Conservation (phyloP, 2,113 vertebrate species). For the Bucco capensis region DNA sequence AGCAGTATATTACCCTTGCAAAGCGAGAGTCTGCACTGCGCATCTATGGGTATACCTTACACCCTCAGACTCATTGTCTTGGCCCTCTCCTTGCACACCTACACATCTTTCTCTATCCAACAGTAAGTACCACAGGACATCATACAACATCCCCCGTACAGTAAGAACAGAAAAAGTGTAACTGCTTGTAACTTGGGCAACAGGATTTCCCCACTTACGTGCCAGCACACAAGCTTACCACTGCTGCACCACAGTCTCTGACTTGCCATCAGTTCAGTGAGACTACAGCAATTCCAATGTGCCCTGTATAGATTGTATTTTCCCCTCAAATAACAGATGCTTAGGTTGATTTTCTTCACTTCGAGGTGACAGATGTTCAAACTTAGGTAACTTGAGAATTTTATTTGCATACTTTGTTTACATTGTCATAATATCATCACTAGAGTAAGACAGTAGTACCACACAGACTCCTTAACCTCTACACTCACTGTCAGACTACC, state of each 20-base stretch:
- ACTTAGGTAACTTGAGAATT: neutral
- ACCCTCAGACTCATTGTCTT: neutral
- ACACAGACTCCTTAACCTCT: neutral
- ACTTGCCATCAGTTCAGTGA: neutral
- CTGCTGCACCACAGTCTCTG: neutral
- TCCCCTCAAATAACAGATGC: neutral
- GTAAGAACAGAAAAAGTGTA: neutral
- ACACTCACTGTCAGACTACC: neutral
- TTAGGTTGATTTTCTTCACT: neutral
- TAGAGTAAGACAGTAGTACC: too few relatives aligned
- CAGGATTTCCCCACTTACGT: neutral
- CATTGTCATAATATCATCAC: neutral
- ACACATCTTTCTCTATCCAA: neutral
- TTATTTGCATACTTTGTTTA: neutral
- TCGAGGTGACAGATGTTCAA: neutral
- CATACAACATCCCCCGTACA: rapidly evolving
- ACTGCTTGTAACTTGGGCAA: neutral
- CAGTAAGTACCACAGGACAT: neutral
- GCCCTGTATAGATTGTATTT: rapidly evolving
- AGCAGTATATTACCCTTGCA: neutral
- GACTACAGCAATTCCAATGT: neutral
- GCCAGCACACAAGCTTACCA: neutral
- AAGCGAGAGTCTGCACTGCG: neutral
- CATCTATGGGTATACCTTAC: neutral
- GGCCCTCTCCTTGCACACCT: neutral